Conservation (phyloP, 2,797 vertebrate genomes). For the Eutrigla gurnardus region DNA sequence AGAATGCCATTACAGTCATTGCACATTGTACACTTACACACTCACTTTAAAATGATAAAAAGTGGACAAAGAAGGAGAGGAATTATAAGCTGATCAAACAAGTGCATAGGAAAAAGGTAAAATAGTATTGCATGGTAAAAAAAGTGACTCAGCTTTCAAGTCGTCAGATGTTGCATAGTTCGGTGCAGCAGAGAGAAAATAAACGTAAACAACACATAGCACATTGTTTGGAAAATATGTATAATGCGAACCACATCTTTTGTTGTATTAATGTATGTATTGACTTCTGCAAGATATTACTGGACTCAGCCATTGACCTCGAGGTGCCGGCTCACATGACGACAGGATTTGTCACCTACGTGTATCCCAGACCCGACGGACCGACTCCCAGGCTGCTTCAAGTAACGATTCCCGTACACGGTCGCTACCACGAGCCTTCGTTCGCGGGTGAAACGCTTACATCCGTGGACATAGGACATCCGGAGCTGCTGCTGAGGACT, state of each 20-base stretch:
- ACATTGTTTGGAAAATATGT: conserved; percentile 3
- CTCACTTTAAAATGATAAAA: too few relatives aligned
- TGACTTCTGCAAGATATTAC: conserved; percentile 80
- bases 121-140: too few relatives aligned
- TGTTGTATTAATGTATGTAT: conserved; percentile 5
- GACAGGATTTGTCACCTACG: conserved; percentile 76
- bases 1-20: too few relatives aligned
- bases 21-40: too few relatives aligned
- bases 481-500: conserved; percentile 85
- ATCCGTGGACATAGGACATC: conserved; percentile 78
- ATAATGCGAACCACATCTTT: background rate
- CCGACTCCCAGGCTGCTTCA: conserved; percentile 68
- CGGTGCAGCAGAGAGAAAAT: too few relatives aligned
- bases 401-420: conserved; percentile 88
- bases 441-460: conserved; percentile 48
- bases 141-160: too few relatives aligned
- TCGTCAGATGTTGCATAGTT: too few relatives aligned
- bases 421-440: conserved; percentile 90
- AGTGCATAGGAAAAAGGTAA: too few relatives aligned
- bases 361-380: conserved; percentile 79
- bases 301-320: conserved; percentile 85
- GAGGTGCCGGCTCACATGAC: conserved; percentile 91
- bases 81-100: too few relatives aligned
- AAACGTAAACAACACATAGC: too few relatives aligned
- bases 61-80: too few relatives aligned